Base-by-base conservation (phyloP, 2,888 invertebrate genomes). In the Apamea crenata region DNA sequence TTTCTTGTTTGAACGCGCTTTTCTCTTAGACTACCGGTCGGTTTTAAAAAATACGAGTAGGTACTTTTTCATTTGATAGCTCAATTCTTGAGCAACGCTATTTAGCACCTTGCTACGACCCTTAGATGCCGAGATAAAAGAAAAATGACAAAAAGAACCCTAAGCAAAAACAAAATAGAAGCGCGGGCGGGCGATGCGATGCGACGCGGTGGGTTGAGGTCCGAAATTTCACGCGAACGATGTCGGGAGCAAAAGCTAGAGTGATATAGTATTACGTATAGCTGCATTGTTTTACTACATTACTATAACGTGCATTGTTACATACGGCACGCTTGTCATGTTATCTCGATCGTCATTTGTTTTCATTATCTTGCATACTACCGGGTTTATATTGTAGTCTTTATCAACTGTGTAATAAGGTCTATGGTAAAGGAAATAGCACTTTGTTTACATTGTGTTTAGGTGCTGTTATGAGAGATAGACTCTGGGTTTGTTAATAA, bases 311-410 rank as follows among this genome's bases (percentile, higher is more conserved):
- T 84, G 66, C 87, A 80, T 82, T 87, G 76, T 71, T 68, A 74
- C 77, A 73, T 70, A 63, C 80, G 21, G 36, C 74, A 76, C 68
- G 78, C 85, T 73, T 78, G 88, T 87, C 85, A 80, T 78, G 61
- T 85, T 74, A 78, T 84, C 84, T 77, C 80, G 82, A 87, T 86
- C 25, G 84, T 87, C 87, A 81, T 86, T 86, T 86, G 80, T 87
- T 87, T 82, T 66, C 77, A 87, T 87, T 82, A 86, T 86, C 87
- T 76, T 32, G 14, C 67, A 63, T 61, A 83, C 74, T 87, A 85
- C 76, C 72, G 76, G 53, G 77, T 76, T 47, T 56, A 18, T 25
- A 81, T 59, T 73, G 53, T 78, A 71, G 75, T 16, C 69, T 56
- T 78, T 87, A 77, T 77, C 14, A 25, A 18, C 40, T 32, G 1